Conservation (phyloP, 2,888 invertebrate species). For the Anagyrus pseudococci region DNA sequence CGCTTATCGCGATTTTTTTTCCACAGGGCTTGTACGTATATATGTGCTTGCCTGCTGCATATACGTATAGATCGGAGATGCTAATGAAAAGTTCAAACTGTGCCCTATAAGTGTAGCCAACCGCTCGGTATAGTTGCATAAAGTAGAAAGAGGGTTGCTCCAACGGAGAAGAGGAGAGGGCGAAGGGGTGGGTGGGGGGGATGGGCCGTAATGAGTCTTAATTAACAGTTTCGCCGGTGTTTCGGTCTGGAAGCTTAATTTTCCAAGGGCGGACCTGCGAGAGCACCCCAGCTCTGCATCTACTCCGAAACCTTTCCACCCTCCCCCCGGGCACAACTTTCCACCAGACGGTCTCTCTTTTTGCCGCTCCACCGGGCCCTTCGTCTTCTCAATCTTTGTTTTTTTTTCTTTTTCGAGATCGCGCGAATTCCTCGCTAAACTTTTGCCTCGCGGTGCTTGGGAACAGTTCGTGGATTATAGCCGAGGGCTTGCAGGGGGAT, state of each 20-base stretch:
- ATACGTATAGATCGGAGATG: too few relatives aligned
- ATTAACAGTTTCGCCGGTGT: constrained; percentile 61
- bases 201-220: constrained; percentile 59
- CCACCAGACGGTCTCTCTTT: constrained; percentile 1
- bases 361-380: not conserved
- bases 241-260: constrained; percentile 58
- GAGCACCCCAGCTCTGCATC: not conserved
- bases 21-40: not conserved
- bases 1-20: not conserved
- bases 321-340: not conserved
- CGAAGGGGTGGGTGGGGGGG: constrained; percentile 9
- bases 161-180: constrained; percentile 3
- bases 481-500: not conserved
- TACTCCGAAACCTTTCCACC: too few relatives aligned
- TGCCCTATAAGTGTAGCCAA: too few relatives aligned
- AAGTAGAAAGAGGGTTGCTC: not conserved
- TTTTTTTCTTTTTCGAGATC: not conserved
- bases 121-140: not conserved
- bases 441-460: not conserved
- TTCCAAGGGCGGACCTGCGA: too few relatives aligned
- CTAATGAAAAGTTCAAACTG: too few relatives aligned
- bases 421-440: not conserved
- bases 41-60: too few relatives aligned
- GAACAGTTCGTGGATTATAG: not conserved
- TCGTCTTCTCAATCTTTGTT: too few relatives aligned